phyloP scores from a whole-genome alignment of 2,113 vertebrate species.

The Manacus vitellinus region DNA sequence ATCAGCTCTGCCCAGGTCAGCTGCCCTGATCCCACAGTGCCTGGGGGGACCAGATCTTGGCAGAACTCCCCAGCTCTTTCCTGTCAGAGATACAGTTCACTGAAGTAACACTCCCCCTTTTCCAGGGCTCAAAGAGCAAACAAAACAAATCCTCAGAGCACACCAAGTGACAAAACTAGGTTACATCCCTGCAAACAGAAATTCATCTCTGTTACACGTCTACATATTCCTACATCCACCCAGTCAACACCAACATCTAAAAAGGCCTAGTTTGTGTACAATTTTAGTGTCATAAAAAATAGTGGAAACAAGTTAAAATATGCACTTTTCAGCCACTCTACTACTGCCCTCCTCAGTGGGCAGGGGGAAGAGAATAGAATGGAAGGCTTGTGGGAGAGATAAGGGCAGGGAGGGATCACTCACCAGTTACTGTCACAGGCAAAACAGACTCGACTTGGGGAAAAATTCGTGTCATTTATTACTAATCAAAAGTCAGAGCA shows the following conservation, averaged over 20 bases:
- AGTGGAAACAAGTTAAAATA: not conserved
- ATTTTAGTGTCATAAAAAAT: not conserved
- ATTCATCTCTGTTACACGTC: not conserved
- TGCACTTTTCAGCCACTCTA: not conserved
- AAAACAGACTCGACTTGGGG: not conserved
- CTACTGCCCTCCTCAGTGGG: not conserved
- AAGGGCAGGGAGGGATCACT: not conserved
- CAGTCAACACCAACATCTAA: not conserved
- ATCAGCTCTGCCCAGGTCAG: not conserved
- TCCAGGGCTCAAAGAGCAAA: not conserved
- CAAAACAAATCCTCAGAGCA: not conserved
- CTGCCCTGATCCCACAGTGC: not conserved
- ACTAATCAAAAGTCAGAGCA: not conserved
- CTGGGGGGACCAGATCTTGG: fast-evolving
- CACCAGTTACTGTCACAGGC: fast-evolving
- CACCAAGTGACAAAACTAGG: not conserved
- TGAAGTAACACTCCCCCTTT: not conserved
- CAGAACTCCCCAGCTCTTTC: not conserved
- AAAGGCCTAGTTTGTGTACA: not conserved
- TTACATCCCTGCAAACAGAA: not conserved
- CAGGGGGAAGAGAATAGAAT: not conserved
- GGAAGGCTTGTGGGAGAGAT: fast-evolving
- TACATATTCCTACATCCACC: not conserved
- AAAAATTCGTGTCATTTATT: not conserved
- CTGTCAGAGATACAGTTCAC: not conserved